These are phyloP conservation scores for Pseudomugil gertrudae DNA, from an alignment of 2,797 vertebrate genomes.

Conservation along the genomic window DNA sequence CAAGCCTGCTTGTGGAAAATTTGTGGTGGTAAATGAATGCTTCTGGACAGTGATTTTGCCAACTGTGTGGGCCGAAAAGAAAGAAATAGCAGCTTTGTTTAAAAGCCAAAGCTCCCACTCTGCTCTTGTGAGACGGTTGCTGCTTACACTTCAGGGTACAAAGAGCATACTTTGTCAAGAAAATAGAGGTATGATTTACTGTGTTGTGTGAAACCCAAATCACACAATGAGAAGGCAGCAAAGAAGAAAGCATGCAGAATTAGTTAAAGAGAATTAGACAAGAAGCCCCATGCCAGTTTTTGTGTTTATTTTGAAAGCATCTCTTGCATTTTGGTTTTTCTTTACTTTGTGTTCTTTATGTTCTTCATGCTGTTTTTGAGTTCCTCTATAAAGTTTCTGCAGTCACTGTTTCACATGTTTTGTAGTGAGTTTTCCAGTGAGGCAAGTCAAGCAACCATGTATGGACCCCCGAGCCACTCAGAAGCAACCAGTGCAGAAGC, in stretches of 20 bases:
- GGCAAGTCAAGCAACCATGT: slow-evolving; percentile 86
- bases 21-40: slow-evolving; percentile 21
- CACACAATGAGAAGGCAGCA: slow-evolving; percentile 10
- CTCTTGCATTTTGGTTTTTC: not conserved
- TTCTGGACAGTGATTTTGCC: slow-evolving; percentile 22
- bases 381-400: not conserved
- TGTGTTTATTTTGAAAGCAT: not conserved
- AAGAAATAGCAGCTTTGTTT: slow-evolving; percentile 53
- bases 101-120: slow-evolving; percentile 19
- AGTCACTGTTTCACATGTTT: slow-evolving; percentile 9
- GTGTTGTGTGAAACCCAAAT: slow-evolving; percentile 18
- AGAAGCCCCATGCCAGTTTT: not conserved
- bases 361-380: not conserved
- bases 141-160: slow-evolving; percentile 39
- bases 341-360: not conserved
- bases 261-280: not conserved
- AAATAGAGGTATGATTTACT: slow-evolving; percentile 33
- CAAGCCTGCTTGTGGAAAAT: slow-evolving; percentile 8
- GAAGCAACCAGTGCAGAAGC: slow-evolving; percentile 76
- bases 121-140: slow-evolving; percentile 31
- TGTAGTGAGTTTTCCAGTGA: slow-evolving; percentile 91
- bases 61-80: slow-evolving; percentile 36
- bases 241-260: slow-evolving; percentile 10
- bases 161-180: slow-evolving; percentile 41
- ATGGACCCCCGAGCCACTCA: slow-evolving; percentile 85